A percentile compares a stretch with the other conserved stretches of the same genome.
phyloP scores from a whole-genome alignment of 2,888 invertebrate genomes.

The Eupithecia vulgata region DNA sequence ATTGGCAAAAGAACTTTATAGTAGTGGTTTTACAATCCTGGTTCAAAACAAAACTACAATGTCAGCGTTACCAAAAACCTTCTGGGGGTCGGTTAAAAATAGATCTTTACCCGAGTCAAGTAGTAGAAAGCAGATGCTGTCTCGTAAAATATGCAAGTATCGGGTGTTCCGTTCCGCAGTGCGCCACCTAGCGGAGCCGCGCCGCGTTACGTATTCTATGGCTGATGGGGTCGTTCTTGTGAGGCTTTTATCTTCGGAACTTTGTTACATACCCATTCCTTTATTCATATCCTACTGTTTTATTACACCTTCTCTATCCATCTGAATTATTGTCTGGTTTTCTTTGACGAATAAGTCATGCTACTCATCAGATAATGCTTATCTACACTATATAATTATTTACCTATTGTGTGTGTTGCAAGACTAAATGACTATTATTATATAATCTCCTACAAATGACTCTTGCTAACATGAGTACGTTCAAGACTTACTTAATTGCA shows the following conservation, averaged over 20 bases:
- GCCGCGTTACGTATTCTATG: conserved; percentile 9
- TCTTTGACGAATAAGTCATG: not conserved
- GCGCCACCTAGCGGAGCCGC: conserved; percentile 59
- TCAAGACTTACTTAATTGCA: not conserved
- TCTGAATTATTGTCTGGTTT: not conserved
- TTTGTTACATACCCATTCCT: not conserved
- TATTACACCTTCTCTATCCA: not conserved
- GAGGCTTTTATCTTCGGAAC: conserved; percentile 5
- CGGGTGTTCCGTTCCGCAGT: conserved; percentile 63
- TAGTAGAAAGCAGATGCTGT: conserved; percentile 51
- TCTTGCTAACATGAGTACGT: not conserved
- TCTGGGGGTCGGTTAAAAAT: conserved; percentile 9
- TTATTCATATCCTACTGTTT: not conserved
- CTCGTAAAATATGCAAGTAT: conserved; percentile 81
- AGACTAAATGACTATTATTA: not conserved
- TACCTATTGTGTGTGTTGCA: not conserved
- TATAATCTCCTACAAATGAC: not conserved
- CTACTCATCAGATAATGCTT: too few relatives aligned
- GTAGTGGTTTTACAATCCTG: not conserved
- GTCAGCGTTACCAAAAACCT: not conserved
- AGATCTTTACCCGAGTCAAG: conserved; percentile 27
- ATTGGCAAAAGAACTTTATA: not conserved
- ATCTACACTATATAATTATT: not conserved
- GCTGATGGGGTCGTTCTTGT: not conserved
- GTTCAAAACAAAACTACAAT: conserved; percentile 7